These are phyloP conservation scores for Holcopasites calliopsidis DNA, from an alignment of 1,140 invertebrate genomes.

Conservation along the genomic window DNA sequence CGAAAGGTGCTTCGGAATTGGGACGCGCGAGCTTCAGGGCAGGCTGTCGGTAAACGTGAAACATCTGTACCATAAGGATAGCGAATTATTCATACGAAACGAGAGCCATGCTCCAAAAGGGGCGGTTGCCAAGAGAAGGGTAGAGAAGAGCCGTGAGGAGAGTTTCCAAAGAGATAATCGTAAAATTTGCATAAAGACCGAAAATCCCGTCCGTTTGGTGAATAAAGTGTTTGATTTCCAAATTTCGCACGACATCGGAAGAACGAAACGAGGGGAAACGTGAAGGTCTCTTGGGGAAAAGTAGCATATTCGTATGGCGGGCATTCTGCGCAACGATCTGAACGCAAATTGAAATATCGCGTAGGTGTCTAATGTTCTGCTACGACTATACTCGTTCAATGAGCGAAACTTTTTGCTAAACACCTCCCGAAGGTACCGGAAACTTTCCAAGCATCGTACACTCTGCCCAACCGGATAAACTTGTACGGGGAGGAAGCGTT, in stretches of 20 bases:
- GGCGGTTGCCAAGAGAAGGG: not conserved
- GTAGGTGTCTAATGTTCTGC: not conserved
- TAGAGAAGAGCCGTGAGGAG: not conserved
- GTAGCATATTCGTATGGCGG: too few relatives aligned
- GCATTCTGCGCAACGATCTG: too few relatives aligned
- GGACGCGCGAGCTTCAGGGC: not conserved
- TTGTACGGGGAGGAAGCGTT: too few relatives aligned
- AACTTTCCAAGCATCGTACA: not conserved
- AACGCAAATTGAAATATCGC: not conserved
- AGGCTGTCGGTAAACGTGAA: not conserved
- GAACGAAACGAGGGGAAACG: not conserved
- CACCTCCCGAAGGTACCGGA: not conserved
- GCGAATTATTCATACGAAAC: constrained; percentile 32
- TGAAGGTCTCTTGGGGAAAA: not conserved
- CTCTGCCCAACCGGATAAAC: not conserved
- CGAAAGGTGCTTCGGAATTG: constrained; percentile 1
- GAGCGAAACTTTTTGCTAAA: too few relatives aligned
- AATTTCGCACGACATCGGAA: not conserved
- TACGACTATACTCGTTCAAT: not conserved
- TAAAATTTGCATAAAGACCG: constrained; percentile 6
- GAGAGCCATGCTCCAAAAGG: not conserved
- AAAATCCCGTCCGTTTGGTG: not conserved
- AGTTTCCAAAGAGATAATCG: not conserved
- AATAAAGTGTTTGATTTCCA: not conserved
- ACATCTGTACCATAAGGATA: constrained; percentile 16